A percentile compares a stretch with the other conserved stretches of the same genome.
These are phyloP conservation scores for Peromyscus leucopus DNA, from an alignment of 2,113 vertebrate species.

Conservation along the genomic window DNA sequence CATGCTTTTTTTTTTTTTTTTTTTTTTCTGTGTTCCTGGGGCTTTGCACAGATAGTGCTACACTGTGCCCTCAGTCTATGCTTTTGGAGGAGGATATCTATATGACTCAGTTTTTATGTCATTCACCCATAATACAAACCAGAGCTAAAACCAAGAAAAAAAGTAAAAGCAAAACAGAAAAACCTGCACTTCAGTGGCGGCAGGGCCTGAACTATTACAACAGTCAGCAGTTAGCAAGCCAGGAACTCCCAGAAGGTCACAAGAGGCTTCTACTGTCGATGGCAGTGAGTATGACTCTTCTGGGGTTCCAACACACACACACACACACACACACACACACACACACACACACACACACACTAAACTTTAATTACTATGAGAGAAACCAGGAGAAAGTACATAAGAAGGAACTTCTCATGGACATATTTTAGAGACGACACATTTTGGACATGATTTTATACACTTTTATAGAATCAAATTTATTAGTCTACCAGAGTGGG, in stretches of 20 bases:
- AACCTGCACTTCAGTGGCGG: background rate
- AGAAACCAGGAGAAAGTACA: background rate
- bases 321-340: too few species aligned
- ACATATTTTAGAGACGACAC: conserved; percentile 14
- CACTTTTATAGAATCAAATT: background rate
- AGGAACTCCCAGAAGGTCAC: background rate
- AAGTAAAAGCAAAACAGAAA: conserved; percentile 27
- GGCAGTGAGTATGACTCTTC: background rate
- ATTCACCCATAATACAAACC: conserved; percentile 2
- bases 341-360: too few species aligned
- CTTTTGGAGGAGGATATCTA: background rate
- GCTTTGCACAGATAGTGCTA: background rate
- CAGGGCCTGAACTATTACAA: background rate
- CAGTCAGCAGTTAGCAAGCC: background rate
- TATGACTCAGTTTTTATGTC: background rate
- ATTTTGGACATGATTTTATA: background rate
- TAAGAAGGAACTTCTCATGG: background rate
- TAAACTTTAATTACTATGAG: background rate
- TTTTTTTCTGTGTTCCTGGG: background rate
- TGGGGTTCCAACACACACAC: background rate
- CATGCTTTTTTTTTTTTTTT: background rate
- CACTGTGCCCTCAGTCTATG: background rate
- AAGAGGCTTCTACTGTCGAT: too few species aligned
- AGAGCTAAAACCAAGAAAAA: conserved; percentile 8
- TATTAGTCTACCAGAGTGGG: background rate